These are phyloP conservation scores for Pseudochirops corinnae DNA, from an alignment of 2,797 vertebrate species.

Conservation along the genomic window DNA sequence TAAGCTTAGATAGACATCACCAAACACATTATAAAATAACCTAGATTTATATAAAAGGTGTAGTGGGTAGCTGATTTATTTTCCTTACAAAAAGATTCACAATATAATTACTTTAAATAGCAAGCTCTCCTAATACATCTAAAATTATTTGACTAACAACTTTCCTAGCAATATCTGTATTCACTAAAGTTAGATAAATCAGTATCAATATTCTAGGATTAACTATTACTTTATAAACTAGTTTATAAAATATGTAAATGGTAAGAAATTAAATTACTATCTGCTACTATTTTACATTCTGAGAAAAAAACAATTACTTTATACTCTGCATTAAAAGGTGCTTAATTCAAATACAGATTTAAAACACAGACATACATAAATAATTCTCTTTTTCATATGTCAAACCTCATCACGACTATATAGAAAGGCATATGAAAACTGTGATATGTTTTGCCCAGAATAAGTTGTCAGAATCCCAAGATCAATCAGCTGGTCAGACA, in stretches of 20 bases:
- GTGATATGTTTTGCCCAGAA: constrained; percentile 57
- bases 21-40: constrained; percentile 41
- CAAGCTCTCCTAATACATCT: constrained; percentile 51
- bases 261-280: constrained; percentile 52
- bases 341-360: constrained; percentile 40
- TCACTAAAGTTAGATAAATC: not conserved
- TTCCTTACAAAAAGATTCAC: constrained; percentile 49
- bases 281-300: constrained; percentile 44
- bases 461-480: constrained; percentile 40
- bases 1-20: constrained; percentile 37
- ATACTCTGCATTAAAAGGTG: constrained; percentile 63
- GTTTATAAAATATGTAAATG: constrained; percentile 60
- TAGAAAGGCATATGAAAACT: constrained; percentile 31
- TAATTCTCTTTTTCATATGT: not conserved
- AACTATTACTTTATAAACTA: constrained; percentile 53
- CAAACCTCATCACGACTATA: constrained; percentile 36
- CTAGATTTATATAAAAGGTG: constrained; percentile 46
- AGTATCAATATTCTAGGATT: constrained; percentile 32
- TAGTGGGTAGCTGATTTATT: constrained; percentile 45
- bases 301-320: constrained; percentile 54
- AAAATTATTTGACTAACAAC: constrained; percentile 54
- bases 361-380: constrained; percentile 67
- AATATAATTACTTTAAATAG: constrained; percentile 25
- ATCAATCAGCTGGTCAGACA: constrained; percentile 63
- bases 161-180: constrained; percentile 62